Conservation (phyloP, 1,140 invertebrate genomes). For the Saccostrea glomerata region DNA sequence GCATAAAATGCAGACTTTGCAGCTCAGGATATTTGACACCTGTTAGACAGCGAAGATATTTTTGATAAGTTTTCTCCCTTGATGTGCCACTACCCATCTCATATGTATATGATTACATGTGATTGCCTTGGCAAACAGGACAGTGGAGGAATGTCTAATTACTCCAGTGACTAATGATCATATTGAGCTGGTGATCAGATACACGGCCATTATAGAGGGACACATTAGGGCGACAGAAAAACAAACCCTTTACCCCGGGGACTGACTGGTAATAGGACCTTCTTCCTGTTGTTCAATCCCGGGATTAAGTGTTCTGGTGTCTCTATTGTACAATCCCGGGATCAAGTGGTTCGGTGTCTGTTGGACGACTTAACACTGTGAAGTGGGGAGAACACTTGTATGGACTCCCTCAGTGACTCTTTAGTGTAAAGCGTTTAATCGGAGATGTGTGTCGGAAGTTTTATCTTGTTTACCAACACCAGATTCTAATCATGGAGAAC, state of each 20-base stretch:
- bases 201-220: not conserved
- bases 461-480: constrained; percentile 26
- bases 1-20: not conserved
- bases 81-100: not conserved
- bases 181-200: constrained; percentile 10
- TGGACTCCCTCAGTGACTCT: not conserved
- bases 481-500: not conserved
- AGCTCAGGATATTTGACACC: not conserved
- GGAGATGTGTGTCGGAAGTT: constrained; percentile 8
- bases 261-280: not conserved
- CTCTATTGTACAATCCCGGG: not conserved
- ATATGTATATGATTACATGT: constrained; percentile 30
- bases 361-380: not conserved
- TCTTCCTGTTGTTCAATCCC: not conserved
- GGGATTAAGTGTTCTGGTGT: not conserved
- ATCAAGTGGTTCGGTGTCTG: not conserved
- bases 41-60: not conserved
- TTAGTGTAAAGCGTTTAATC: not conserved
- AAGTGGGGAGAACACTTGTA: constrained; percentile 2
- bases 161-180: constrained; percentile 19
- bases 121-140: constrained; percentile 18
- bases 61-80: constrained; percentile 12
- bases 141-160: constrained; percentile 8
- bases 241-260: not conserved
- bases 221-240: not conserved